These are phyloP conservation scores for Baronia brevicornis DNA, from an alignment of 2,888 invertebrate species.

Conservation along the genomic window DNA sequence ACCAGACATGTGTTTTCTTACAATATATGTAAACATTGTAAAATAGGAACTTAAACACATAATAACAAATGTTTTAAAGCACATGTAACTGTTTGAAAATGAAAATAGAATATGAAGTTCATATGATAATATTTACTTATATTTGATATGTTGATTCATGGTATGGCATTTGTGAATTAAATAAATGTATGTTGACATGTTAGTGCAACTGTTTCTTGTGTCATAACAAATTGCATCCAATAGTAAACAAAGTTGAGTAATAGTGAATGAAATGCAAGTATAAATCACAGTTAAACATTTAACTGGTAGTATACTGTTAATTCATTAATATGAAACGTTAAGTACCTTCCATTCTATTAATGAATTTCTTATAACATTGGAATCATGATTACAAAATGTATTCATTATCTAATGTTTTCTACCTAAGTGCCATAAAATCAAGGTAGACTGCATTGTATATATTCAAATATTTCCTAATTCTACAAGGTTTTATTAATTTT, in stretches of 20 bases:
- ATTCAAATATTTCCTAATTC: conserved; percentile 54
- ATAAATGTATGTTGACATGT: conserved; percentile 37
- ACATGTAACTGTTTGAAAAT: no score
- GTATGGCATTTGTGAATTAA: conserved; percentile 14
- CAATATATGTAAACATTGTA: no score
- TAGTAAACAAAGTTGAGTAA: conserved; percentile 64
- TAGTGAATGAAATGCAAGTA: conserved; percentile 27
- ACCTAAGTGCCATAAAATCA: conserved; percentile 36
- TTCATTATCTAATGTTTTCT: conserved; percentile 18
- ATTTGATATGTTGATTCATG: conserved; percentile 10
- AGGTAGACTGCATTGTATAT: conserved; percentile 45
- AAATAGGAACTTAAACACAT: no score
- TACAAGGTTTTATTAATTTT: conserved; percentile 40
- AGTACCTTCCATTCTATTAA: not conserved
- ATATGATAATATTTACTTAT: conserved; percentile 10
- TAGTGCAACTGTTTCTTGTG: conserved; percentile 51
- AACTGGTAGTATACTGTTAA: conserved; percentile 10
- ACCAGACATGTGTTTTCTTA: conserved; percentile 3
- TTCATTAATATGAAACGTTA: conserved; percentile 13
- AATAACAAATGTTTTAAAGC: no score
- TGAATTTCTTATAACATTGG: no score
- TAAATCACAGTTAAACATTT: conserved; percentile 17
- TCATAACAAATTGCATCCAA: conserved; percentile 53
- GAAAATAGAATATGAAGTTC: no score
- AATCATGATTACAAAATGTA: not conserved